Percentiles rank a stretch among this genome's conserved stretches.
These are phyloP conservation scores for Neoaliturus tenellus DNA, from an alignment of 2,888 invertebrate species.

Conservation along the genomic window DNA sequence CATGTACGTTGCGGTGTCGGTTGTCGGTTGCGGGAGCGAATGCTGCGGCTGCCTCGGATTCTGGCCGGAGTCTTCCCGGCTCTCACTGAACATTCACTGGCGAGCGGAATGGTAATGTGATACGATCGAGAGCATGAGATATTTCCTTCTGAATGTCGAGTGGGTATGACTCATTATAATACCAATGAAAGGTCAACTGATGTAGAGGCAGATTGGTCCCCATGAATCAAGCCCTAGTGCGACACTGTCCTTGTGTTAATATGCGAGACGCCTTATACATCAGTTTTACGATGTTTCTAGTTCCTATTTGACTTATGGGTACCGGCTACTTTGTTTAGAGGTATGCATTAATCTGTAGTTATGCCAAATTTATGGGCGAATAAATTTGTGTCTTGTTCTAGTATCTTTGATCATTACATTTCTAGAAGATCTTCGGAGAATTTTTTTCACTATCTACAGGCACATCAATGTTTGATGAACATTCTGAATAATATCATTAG, in stretches of 20 bases:
- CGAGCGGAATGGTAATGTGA: constrained; percentile 21
- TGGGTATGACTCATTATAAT: constrained; percentile 35
- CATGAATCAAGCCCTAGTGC: constrained; percentile 17
- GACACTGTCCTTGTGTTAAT: constrained; percentile 33
- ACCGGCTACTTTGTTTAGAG: constrained; percentile 1
- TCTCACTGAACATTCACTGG: neutral
- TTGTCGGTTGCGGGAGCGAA: no score
- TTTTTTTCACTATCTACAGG: no score
- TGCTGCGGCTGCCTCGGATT: neutral
- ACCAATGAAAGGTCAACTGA: constrained; percentile 30
- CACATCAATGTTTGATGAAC: no score
- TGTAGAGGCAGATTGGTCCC: constrained; percentile 28
- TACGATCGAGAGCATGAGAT: constrained; percentile 32
- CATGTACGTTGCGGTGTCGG: no score
- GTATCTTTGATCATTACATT: no score
- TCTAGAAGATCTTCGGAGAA: no score
- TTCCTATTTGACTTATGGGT: neutral
- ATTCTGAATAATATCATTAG: no score
- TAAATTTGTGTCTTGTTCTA: neutral
- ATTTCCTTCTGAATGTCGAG: constrained; percentile 19
- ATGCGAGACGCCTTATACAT: constrained; percentile 13
- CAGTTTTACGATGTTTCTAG: constrained; percentile 19
- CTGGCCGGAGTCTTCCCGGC: neutral
- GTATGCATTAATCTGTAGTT: neutral
- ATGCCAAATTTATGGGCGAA: neutral